These are phyloP conservation scores for Psittacus erithacus DNA, from an alignment of 2,113 vertebrate species.

Conservation along the genomic window DNA sequence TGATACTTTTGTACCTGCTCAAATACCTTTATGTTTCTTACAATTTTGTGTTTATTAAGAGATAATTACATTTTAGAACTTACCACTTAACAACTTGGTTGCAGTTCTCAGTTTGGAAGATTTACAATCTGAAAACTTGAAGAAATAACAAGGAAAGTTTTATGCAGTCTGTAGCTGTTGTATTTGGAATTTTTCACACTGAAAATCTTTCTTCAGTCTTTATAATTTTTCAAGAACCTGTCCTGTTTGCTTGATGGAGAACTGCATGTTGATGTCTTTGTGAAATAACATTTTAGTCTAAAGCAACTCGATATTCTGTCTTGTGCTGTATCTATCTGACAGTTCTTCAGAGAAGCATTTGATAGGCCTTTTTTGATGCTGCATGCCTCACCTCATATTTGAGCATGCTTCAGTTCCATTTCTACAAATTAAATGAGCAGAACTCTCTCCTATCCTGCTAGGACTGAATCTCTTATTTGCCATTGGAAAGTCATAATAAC, in stretches of 20 bases:
- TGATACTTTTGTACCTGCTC: background rate
- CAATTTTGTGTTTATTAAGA: background rate
- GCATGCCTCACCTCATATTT: background rate
- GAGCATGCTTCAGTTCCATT: background rate
- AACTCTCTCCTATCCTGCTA: background rate
- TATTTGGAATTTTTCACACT: background rate
- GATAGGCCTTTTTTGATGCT: background rate
- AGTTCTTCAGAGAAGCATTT: background rate
- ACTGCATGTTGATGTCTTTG: background rate
- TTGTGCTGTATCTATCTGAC: background rate
- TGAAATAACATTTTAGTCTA: background rate
- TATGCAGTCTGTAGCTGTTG: background rate
- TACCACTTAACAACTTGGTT: background rate
- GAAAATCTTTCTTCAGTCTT: background rate
- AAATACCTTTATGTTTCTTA: background rate
- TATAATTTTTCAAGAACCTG: background rate
- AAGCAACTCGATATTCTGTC: background rate
- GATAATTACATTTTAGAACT: background rate
- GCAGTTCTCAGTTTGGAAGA: background rate
- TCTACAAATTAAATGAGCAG: background rate
- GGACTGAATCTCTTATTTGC: background rate
- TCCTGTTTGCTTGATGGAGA: background rate
- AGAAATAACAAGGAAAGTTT: background rate
- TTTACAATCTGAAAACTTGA: background rate
- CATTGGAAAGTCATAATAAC: background rate